A percentile compares a stretch with the other conserved stretches of the same genome.
Evolutionary conservation across 2,888 invertebrate species (phyloP).

Genomic region (Steinernema scapterisci): DNA sequence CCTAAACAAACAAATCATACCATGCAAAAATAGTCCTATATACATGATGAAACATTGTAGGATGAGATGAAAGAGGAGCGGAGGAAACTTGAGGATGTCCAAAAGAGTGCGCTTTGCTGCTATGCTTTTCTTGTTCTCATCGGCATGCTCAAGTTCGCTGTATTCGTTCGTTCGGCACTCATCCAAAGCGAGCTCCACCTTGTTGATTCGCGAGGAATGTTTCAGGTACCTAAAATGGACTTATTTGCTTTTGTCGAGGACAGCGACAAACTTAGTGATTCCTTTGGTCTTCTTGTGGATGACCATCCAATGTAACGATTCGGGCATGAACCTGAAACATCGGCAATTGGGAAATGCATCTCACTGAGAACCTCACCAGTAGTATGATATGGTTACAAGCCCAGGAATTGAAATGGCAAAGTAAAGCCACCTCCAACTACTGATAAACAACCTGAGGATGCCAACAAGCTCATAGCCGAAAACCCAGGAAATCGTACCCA

Average conservation of each 20-base stretch:
- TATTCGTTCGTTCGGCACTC: constrained; percentile 38
- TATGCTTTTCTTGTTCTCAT: neutral
- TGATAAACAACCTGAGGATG: constrained; percentile 48
- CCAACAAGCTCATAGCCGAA: constrained; percentile 64
- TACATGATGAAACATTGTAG: constrained; percentile 58
- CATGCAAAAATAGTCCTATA: constrained; percentile 6
- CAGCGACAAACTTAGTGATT: constrained; percentile 44
- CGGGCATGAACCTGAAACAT: constrained; percentile 44
- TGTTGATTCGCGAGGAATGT: constrained; percentile 49
- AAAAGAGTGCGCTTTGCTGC: constrained; percentile 41
- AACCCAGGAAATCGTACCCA: constrained; percentile 42
- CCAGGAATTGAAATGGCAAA: constrained; percentile 54
- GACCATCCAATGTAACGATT: constrained; percentile 63
- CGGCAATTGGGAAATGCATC: neutral
- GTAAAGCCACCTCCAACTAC: constrained; percentile 59
- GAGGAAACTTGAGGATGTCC: constrained; percentile 45
- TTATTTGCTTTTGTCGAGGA: neutral
- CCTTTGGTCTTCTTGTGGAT: constrained; percentile 50
- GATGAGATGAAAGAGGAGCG: constrained; percentile 52
- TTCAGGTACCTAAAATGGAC: constrained; percentile 48
- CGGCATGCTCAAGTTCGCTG: neutral
- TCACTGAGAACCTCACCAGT: constrained; percentile 39
- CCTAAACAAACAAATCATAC: constrained; percentile 40
- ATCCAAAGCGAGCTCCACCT: constrained; percentile 41
- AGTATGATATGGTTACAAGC: constrained; percentile 53